Percentiles rank a stretch among this genome's conserved stretches.
Evolutionary conservation across 1,140 invertebrate genomes (phyloP).

Genomic region (Drosophila pruinosa): DNA sequence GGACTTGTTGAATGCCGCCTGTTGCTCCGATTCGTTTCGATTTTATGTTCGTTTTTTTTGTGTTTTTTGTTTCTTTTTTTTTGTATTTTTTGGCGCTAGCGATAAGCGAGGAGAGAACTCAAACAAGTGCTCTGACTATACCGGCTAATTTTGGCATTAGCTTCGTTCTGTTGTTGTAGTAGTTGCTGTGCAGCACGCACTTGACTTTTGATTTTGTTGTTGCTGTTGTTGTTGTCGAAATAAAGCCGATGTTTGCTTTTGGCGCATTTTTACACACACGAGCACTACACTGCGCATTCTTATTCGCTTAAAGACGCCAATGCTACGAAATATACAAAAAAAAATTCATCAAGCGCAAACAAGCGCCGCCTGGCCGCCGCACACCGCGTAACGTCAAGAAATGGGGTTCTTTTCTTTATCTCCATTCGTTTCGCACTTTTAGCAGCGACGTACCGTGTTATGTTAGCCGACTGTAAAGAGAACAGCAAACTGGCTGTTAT

Average conservation of each 20-base stretch:
- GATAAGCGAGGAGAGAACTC: constrained; percentile 20
- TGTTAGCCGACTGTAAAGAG: constrained; percentile 12
- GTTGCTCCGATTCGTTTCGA: not conserved
- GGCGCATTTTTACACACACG: constrained; percentile 33
- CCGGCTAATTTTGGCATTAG: constrained; percentile 43
- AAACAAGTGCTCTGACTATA: constrained; percentile 32
- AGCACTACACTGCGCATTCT: constrained; percentile 6
- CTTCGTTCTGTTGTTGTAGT: not conserved
- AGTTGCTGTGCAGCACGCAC: constrained; percentile 11
- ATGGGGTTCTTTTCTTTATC: constrained; percentile 33
- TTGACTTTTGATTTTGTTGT: not conserved
- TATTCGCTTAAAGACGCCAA: constrained; percentile 6
- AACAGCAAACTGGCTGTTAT: constrained; percentile 19
- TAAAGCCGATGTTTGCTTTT: constrained; percentile 27
- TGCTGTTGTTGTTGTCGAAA: constrained; percentile 3
- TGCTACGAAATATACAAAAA: constrained; percentile 19
- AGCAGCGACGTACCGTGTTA: constrained; percentile 1
- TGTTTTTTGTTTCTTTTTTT: not conserved
- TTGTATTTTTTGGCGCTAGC: constrained; percentile 17
- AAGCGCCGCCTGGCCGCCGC: constrained; percentile 44
- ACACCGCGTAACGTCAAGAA: constrained; percentile 46
- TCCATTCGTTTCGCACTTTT: constrained; percentile 34
- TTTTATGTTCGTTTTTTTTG: not conserved
- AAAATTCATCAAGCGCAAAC: constrained; percentile 41
- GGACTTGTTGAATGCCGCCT: constrained; percentile 3